Base-by-base conservation (phyloP, 2,113 vertebrate species). In the Hemichromis elongatus region DNA sequence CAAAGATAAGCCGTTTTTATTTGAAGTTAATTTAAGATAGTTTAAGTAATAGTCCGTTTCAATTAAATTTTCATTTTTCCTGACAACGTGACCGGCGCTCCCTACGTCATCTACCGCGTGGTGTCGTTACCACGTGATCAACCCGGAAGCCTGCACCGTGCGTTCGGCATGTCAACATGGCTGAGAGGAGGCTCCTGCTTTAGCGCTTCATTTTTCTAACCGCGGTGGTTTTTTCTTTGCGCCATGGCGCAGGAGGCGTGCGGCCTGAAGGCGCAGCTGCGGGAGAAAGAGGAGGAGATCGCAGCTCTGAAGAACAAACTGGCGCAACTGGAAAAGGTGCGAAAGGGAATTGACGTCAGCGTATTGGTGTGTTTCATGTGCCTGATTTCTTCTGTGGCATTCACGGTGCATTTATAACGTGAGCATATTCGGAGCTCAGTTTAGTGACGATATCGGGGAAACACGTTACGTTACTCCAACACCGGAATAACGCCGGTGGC, bases 261-360 rank as follows among this genome's bases (percentile, higher is more conserved):
- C 66, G 26, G 19, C 13, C 55, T 96, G 75, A 96, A 94, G 81
- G 83, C 85, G 14, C 87, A 92, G 79, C 94, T 97, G 3, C 11
- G 86, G 52, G 90, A 95, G 59, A 95, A 86, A 88, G 96, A 96
- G 24, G 84, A 56, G 13, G 96, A 96, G 86, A 81, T 97, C 4
- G 84, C 53, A 18, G 57, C 77, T 79, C 90, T 97, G 33, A 96
- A 93, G 87, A 85, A 83, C 12, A 95, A 94, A 91, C 54, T 97
- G 75, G 85, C 88, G 24, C 84, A 82, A 9, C 77, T 93, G 26
- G 92, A 95, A 63, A 92, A 95, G 95, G 96, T 95, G 86, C 6
- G 9, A 30, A 55, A 10, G 26, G 30, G 68, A 14, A n/a, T 53
- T 47, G 9, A 0, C 1, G 68, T 37, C n/a, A 10, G 45, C 19